These are phyloP conservation scores for Aegotheles bennettii DNA, from an alignment of 2,113 vertebrate genomes.

Conservation along the genomic window DNA sequence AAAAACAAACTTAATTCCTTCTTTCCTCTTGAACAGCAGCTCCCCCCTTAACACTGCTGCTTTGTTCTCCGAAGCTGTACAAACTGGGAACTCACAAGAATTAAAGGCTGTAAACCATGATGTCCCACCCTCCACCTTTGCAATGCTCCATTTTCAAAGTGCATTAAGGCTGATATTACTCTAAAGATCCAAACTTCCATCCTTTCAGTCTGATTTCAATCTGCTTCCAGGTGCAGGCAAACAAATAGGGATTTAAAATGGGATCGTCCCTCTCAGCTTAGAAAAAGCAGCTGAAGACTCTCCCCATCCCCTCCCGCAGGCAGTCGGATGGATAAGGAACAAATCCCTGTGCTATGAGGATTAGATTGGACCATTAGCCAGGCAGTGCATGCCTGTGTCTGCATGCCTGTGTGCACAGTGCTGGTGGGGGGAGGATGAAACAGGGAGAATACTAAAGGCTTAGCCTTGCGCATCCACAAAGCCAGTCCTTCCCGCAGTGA, in stretches of 20 bases:
- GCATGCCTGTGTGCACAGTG: background rate
- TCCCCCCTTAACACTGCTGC: background rate
- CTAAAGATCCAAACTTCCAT: background rate
- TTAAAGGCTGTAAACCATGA: background rate
- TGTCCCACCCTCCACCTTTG: background rate
- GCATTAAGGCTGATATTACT: background rate
- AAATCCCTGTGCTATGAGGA: background rate
- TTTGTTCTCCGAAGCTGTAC: background rate
- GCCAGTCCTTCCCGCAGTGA: background rate
- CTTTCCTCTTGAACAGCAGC: background rate
- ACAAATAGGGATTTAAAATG: background rate
- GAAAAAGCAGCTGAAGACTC: background rate
- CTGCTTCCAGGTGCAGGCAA: background rate
- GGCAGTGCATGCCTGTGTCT: accelerated
- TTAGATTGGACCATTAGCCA: background rate
- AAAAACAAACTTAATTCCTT: background rate
- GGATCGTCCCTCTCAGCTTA: background rate
- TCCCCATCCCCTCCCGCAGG: background rate
- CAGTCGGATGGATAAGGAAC: background rate
- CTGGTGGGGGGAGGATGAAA: background rate
- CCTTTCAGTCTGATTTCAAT: background rate
- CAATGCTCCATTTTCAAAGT: background rate
- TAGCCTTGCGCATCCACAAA: background rate
- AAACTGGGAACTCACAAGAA: background rate
- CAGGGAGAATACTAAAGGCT: background rate